These are phyloP conservation scores for Meiosimyza decipiens DNA, from an alignment of 2,888 invertebrate species.

Conservation along the genomic window DNA sequence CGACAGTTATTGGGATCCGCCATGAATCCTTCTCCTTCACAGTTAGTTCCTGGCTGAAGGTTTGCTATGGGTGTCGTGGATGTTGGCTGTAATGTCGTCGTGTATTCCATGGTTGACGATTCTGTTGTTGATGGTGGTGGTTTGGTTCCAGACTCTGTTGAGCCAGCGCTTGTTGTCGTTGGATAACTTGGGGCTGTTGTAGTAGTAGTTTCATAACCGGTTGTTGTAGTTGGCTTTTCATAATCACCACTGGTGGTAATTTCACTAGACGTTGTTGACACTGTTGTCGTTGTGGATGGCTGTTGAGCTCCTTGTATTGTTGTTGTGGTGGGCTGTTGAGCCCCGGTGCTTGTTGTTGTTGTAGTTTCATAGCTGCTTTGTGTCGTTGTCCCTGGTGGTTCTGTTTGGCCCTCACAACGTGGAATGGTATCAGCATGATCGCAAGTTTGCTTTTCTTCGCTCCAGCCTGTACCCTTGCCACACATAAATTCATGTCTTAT, in stretches of 20 bases:
- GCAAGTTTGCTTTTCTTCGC: slow-evolving; percentile 73
- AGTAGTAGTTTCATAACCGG: slow-evolving; percentile 22
- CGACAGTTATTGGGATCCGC: slow-evolving; percentile 71
- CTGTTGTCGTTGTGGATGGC: slow-evolving; percentile 26
- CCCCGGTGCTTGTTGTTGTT: slow-evolving; percentile 8
- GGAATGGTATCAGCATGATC: slow-evolving; percentile 68
- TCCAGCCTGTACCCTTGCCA: slow-evolving; percentile 77
- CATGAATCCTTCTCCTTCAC: slow-evolving; percentile 72
- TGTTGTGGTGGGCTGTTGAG: slow-evolving; percentile 44
- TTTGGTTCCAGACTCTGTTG: slow-evolving; percentile 50
- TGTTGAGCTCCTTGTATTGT: slow-evolving; percentile 26
- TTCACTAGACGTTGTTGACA: not conserved
- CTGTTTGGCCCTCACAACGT: slow-evolving; percentile 55
- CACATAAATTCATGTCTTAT: slow-evolving; percentile 70
- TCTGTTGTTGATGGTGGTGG: slow-evolving; percentile 33
- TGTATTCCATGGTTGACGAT: slow-evolving; percentile 35
- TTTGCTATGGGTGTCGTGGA: slow-evolving; percentile 51
- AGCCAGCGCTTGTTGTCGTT: slow-evolving; percentile 31
- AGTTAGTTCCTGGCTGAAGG: slow-evolving; percentile 62
- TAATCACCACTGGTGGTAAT: too few species aligned
- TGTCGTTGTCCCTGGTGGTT: slow-evolving; percentile 42
- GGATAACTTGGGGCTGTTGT: slow-evolving; percentile 31
- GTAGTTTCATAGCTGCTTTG: not conserved
- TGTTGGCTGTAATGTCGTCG: slow-evolving; percentile 42
- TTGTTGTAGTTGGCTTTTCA: not conserved